Evolutionary conservation across 2,113 vertebrate genomes (phyloP), one percentile per base, ranked within the genome.

Genomic region (Lipotes vexillifer): DNA sequence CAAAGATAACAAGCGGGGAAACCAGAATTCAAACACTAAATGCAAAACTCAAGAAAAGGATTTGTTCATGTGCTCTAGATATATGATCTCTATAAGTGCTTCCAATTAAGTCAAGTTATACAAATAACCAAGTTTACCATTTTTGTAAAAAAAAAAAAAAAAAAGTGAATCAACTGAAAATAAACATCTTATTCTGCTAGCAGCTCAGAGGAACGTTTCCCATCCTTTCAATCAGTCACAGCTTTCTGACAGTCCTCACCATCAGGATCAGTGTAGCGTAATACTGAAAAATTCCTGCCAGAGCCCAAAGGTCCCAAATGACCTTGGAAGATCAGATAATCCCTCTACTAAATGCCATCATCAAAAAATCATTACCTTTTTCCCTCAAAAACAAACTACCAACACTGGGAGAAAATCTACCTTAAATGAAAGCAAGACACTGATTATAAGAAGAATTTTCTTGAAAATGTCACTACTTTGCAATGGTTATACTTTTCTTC

Each of bases 361-460:
- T 90, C 65, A 72, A 82, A 92, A 95, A 59, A 55, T 55, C 55
- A 90, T 69, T 82, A 8, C 3, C 20, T 71, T 82, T 57, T 3
- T 4, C 27, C 13, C 27, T 78, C 27, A 21, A 33, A 93, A 75
- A 59, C 55, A 88, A 98, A 91, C 86, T 52, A 55, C 36, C 55
- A 80, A 49, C 46, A 72, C 3, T 82, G 8, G 38, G 25, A 15
- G 9, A 8, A 57, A 88, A 86, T 68, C 9, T 81, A 33, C 25
- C 8, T 96, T 80, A 87, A 89, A 59, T n/a, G 10, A 97, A 95
- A 96, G 23, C 59, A 88, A 65, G 57, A 83, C 93, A 71, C 25
- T 86, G 21, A 81, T 52, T 10, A 3, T 61, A 65, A 78, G n/a
- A 81, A 78, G 8, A 75, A 61, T 77, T 69, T 71, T 77, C 87